Evolutionary conservation across 2,113 vertebrate species (phyloP).

Genomic region (Meriones unguiculatus): DNA sequence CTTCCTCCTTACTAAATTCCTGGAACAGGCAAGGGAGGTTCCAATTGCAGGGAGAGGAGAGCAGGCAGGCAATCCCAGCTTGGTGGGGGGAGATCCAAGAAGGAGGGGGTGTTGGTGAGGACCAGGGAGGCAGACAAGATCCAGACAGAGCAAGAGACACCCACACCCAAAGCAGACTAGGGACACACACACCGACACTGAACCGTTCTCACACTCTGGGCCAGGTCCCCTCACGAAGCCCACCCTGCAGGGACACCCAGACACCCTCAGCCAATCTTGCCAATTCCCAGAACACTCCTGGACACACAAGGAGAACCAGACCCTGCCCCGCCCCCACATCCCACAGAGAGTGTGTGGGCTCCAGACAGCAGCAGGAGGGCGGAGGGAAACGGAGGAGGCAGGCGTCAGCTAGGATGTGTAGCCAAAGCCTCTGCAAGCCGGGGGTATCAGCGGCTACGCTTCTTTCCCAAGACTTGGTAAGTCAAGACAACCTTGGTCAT

Average conservation of each 20-base stretch:
- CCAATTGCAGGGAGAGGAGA: constrained; percentile 73
- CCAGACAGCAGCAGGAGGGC: constrained; percentile 58
- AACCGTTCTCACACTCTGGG: constrained; percentile 72
- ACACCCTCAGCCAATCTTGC: constrained; percentile 59
- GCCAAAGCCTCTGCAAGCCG: constrained; percentile 52
- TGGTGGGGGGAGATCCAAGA: background rate
- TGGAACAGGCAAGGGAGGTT: constrained; percentile 84
- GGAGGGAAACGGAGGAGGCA: constrained; percentile 34
- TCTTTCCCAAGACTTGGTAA: constrained; percentile 72
- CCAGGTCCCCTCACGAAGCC: constrained; percentile 21
- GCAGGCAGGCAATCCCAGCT: constrained; percentile 73
- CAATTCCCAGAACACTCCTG: constrained; percentile 80
- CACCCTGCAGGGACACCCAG: constrained; percentile 75
- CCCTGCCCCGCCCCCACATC: constrained; percentile 19
- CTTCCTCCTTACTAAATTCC: constrained; percentile 83
- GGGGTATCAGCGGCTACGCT: constrained; percentile 63
- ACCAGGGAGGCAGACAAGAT: constrained; percentile 71
- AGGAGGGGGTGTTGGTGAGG: background rate
- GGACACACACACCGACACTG: constrained; percentile 73
- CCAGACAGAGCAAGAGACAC: constrained; percentile 71
- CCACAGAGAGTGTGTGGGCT: constrained; percentile 66
- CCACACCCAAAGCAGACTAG: constrained; percentile 60
- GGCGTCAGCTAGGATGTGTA: constrained; percentile 39
- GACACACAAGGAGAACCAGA: constrained; percentile 72
- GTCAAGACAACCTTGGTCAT: constrained; percentile 65